phyloP scores from a whole-genome alignment of 1,140 invertebrate genomes.

The Octopus sinensis region DNA sequence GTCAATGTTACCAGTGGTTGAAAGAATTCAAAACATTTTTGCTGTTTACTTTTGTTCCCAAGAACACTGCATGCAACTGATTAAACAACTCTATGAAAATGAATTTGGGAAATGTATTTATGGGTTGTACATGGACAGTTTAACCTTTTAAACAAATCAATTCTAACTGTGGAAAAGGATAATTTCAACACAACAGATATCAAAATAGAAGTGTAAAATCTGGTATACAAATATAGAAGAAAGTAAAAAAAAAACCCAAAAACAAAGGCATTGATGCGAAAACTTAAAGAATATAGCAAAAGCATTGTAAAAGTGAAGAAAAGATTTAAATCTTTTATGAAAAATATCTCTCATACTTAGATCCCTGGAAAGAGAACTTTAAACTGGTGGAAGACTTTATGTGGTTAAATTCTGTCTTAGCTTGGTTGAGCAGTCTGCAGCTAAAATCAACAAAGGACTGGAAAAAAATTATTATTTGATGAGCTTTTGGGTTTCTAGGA shows the following conservation, averaged over 20 bases:
- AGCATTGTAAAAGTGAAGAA: neutral
- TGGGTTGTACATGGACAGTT: constrained; percentile 4
- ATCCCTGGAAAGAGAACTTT: neutral
- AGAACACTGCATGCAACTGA: constrained; percentile 1
- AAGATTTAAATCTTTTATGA: neutral
- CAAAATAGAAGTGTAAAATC: neutral
- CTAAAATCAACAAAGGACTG: neutral
- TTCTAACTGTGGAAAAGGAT: constrained; percentile 7
- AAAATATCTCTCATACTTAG: constrained; percentile 1
- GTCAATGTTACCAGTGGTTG: neutral
- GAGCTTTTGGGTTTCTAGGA: neutral
- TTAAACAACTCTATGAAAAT: constrained; percentile 3
- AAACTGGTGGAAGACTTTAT: neutral
- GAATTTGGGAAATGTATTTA: neutral
- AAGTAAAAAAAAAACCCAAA: neutral
- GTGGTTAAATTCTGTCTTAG: constrained; percentile 1
- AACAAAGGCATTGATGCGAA: neutral
- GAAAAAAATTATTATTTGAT: neutral
- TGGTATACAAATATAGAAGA: neutral
- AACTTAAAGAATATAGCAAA: neutral
- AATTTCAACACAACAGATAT: constrained; percentile 5
- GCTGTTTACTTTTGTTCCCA: neutral
- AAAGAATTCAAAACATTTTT: neutral
- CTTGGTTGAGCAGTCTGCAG: neutral
- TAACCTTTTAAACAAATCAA: neutral